Percentiles rank a stretch among this genome's conserved stretches.
Conservation (phyloP, 2,113 vertebrate species). For the Paramormyrops kingsleyae region DNA sequence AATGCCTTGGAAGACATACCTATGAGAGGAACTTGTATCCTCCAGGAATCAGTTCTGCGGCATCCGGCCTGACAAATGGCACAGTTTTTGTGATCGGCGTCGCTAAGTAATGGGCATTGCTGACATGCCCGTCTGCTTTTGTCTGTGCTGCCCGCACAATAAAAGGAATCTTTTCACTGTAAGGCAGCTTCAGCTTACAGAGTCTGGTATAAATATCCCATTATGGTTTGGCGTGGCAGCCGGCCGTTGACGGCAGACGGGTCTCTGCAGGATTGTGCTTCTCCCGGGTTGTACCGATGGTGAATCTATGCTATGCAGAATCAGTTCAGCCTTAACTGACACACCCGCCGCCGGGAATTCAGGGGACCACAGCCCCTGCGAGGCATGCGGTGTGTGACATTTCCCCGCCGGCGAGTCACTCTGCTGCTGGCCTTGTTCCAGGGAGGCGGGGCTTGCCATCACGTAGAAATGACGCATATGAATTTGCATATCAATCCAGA, state of each 20-base stretch:
- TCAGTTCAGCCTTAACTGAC: not conserved
- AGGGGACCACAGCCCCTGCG: not conserved
- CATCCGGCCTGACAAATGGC: not conserved
- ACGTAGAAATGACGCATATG: not conserved
- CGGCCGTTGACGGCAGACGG: not conserved
- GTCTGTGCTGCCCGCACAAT: not conserved
- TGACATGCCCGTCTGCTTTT: not conserved
- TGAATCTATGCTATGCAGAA: not conserved
- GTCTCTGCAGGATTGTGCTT: not conserved
- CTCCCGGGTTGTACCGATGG: not conserved
- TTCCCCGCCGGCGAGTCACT: not conserved
- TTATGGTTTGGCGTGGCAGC: not conserved
- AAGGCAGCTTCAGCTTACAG: not conserved
- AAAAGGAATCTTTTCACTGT: not conserved
- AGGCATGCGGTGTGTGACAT: not conserved
- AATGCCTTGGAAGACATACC: not conserved
- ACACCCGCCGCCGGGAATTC: not conserved
- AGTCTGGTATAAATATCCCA: not conserved
- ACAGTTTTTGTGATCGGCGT: not conserved
- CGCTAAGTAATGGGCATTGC: not conserved
- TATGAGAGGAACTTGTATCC: not conserved
- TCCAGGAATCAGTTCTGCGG: not conserved
- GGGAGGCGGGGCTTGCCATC: not conserved
- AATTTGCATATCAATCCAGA: not conserved
- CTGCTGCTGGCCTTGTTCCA: not conserved